A percentile compares a stretch with the other conserved stretches of the same genome.
Conservation (phyloP, 2,797 vertebrate genomes). For the Pangasius macronema region DNA sequence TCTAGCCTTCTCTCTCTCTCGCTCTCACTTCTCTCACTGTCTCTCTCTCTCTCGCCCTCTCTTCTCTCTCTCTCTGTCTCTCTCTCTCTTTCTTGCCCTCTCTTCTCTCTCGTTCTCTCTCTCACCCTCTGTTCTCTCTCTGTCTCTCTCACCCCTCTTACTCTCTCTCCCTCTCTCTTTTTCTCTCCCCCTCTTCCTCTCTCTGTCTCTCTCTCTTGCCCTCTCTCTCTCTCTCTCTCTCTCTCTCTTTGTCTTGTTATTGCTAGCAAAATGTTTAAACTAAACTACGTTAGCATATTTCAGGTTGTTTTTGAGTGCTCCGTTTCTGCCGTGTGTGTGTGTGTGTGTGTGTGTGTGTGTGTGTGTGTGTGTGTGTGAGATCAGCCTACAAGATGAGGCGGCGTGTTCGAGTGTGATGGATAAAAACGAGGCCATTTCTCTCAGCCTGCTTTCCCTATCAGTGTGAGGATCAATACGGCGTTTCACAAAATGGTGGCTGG, state of each 20-base stretch:
- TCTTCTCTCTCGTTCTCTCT: not conserved
- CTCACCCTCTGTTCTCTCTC: not conserved
- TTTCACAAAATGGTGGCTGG: constrained; percentile 70
- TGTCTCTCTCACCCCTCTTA: too few species aligned
- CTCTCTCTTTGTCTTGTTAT: not conserved
- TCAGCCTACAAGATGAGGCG: constrained; percentile 4
- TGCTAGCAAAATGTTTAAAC: not conserved
- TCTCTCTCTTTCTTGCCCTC: not conserved
- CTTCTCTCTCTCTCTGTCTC: not conserved
- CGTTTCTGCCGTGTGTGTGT: not conserved
- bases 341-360: constrained; percentile 19
- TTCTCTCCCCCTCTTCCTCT: not conserved
- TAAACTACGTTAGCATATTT: not conserved
- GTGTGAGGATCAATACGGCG: constrained; percentile 61
- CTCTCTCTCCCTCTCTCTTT: too few species aligned
- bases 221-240: not conserved
- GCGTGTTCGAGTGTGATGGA: constrained; percentile 46
- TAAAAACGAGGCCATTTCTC: constrained; percentile 45
- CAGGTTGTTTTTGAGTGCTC: not conserved
- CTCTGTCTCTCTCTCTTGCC: not conserved
- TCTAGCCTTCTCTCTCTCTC: too few species aligned
- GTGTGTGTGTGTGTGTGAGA: constrained; percentile 37
- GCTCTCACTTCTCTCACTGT: not conserved
- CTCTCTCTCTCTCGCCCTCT: not conserved
- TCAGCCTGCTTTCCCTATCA: constrained; percentile 43